phyloP scores from a whole-genome alignment of 2,888 invertebrate species.

The Drosophila stalkeri region DNA sequence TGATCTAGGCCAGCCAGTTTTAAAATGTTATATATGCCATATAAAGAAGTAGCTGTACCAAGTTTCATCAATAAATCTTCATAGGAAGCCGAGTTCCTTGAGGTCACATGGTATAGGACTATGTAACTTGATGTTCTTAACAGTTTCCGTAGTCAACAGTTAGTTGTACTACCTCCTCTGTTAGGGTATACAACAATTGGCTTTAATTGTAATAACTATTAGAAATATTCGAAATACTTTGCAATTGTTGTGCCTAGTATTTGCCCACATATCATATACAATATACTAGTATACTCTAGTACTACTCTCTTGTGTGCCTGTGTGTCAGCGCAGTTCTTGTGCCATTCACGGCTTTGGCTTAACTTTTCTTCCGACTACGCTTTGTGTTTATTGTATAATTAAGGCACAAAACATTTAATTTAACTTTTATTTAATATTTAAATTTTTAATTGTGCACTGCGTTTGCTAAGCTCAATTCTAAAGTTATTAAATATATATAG shows the following conservation, averaged over 20 bases:
- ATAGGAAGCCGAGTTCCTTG: slow-evolving; percentile 1
- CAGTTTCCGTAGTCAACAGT: neutral
- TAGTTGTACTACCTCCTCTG: neutral
- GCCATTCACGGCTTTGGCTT: slow-evolving; percentile 24
- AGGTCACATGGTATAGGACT: neutral
- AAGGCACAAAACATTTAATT: slow-evolving; percentile 50
- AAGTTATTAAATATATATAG: slow-evolving; percentile 62
- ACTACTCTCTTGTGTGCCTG: neutral
- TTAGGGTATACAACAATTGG: neutral
- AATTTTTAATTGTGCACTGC: slow-evolving; percentile 70
- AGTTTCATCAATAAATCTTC: neutral
- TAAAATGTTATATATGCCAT: too few relatives aligned
- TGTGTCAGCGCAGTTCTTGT: slow-evolving; percentile 22
- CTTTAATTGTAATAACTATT: slow-evolving; percentile 5
- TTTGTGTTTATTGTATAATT: slow-evolving; percentile 58
- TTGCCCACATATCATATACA: neutral
- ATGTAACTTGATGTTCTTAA: neutral
- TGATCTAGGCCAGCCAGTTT: neutral
- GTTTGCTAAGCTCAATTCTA: slow-evolving; percentile 61
- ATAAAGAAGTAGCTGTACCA: neutral
- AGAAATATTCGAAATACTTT: slow-evolving; percentile 14
- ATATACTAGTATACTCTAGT: neutral
- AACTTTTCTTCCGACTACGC: slow-evolving; percentile 70
- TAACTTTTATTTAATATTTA: slow-evolving; percentile 63
- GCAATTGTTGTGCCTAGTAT: slow-evolving; percentile 12